These are phyloP conservation scores for Ceratina australensis DNA, from an alignment of 1,140 invertebrate genomes.

Conservation along the genomic window DNA sequence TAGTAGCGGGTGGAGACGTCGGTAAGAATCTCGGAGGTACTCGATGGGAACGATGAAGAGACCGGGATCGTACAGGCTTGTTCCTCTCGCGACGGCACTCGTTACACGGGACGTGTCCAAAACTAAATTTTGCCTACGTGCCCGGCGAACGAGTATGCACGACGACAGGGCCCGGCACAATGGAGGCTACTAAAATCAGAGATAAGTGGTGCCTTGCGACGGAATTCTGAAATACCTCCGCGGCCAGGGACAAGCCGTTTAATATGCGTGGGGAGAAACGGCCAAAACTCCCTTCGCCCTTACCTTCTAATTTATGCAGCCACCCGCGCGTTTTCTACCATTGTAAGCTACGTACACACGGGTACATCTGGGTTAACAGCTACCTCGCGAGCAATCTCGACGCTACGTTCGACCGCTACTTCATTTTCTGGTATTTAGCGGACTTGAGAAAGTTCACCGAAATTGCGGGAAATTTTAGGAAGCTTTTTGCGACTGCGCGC, in stretches of 20 bases:
- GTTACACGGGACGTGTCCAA: conserved; percentile 51
- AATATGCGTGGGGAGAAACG: conserved; percentile 66
- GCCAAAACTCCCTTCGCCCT: conserved; percentile 43
- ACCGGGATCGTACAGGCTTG: conserved; percentile 34
- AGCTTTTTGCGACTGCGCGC: not conserved
- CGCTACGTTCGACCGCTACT: not conserved
- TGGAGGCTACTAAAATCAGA: conserved; percentile 66
- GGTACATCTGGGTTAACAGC: conserved; percentile 25
- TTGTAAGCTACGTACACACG: conserved; percentile 1
- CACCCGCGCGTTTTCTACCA: conserved; percentile 31
- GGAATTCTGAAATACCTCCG: conserved; percentile 60
- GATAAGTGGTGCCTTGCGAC: conserved; percentile 61
- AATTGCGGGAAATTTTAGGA: not conserved
- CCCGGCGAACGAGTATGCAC: conserved; percentile 42
- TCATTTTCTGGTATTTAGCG: not conserved
- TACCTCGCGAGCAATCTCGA: not conserved
- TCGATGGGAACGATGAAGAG: not conserved
- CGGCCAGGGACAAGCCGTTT: conserved; percentile 59
- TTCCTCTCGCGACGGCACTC: conserved; percentile 32
- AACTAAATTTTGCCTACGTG: conserved; percentile 54
- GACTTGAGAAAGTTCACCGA: no score
- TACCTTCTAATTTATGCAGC: conserved; percentile 69
- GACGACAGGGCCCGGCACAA: conserved; percentile 51
- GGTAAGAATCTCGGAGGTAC: not conserved
- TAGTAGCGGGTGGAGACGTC: no score